Evolutionary conservation across 2,888 invertebrate species (phyloP), one percentile per base, ranked within the genome.

Genomic region (Brachyopa scutellaris): DNA sequence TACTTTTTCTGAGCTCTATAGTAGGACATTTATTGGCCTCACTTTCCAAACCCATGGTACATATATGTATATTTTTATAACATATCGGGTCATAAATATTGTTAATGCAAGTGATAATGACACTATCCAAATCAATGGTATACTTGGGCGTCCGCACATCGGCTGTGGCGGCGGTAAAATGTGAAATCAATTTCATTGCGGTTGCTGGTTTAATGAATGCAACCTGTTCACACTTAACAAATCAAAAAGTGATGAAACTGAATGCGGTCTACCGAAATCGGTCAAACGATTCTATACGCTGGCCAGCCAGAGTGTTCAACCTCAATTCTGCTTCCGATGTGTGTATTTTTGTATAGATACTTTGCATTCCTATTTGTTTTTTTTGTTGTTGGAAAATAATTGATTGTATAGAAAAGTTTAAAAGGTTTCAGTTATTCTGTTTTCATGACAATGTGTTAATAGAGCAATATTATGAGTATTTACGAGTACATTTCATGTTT

Each of bases 151-250:
- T 29, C 13, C n/a, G n/a, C 23, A 23, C 1, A 8, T 2, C 1
- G 9, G n/a, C 6, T 4, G 21, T 8, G n/a, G 17, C 11, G 17
- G 26, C 15, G 74, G 31, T 26, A 40, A 51, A 74, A 40, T 49
- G 49, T 26, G 23, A 74, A 66, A 66, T 66, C 66, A 57, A 66
- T 74, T 66, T 74, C 49, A 51, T 42, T 74, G 74, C 40, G 74
- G 74, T 74, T 74, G 57, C 49, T 49, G 21, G 40, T 31, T 57
- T 31, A 66, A 74, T 66, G 49, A 66, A 51, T 64, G 49, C 38
- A 74, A 74, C 55, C 74, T 66, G 74, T 66, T 74, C 57, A 36
- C 73, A 64, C 73, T 73, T 55, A 62, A 66, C 74, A 74, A 57
- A 74, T 74, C 66, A 62, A 66, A 57, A 74, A 73, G 72, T 55